phyloP scores from a whole-genome alignment of 2,888 invertebrate genomes.

The Apodemia mormo region DNA sequence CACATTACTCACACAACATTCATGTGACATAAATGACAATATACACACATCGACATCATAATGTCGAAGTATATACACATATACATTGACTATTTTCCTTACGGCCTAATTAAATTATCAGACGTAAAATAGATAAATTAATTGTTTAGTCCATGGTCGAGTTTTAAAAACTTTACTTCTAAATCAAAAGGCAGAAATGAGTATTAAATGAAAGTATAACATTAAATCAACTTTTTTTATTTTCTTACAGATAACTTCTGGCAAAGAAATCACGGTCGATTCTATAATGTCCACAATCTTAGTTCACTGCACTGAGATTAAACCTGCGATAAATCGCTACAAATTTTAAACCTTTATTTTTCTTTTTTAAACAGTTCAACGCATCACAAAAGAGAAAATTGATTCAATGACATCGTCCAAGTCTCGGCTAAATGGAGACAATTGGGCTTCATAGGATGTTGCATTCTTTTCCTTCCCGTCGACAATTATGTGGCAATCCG shows the following conservation, averaged over 20 bases:
- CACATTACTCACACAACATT: too few relatives aligned
- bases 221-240: not conserved
- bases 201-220: not conserved
- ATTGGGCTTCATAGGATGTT: constrained; percentile 62
- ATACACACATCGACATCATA: too few relatives aligned
- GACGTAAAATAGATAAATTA: too few relatives aligned
- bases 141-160: too few relatives aligned
- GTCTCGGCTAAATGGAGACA: constrained; percentile 74
- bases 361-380: constrained; percentile 46
- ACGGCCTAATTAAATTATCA: too few relatives aligned
- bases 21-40: too few relatives aligned
- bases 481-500: constrained; percentile 59
- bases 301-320: constrained; percentile 20
- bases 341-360: constrained; percentile 18
- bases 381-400: constrained; percentile 74
- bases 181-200: not conserved
- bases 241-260: not conserved
- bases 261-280: constrained; percentile 11
- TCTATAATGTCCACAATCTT: constrained; percentile 22
- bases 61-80: too few relatives aligned
- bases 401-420: constrained; percentile 75
- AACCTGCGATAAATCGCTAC: not conserved
- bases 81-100: too few relatives aligned
- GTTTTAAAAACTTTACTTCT: too few relatives aligned
- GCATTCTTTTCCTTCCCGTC: constrained; percentile 62